A percentile compares a stretch with the other conserved stretches of the same genome.
These are phyloP conservation scores for Oncorhynchus masou DNA, from an alignment of 2,113 vertebrate genomes.

Conservation along the genomic window DNA sequence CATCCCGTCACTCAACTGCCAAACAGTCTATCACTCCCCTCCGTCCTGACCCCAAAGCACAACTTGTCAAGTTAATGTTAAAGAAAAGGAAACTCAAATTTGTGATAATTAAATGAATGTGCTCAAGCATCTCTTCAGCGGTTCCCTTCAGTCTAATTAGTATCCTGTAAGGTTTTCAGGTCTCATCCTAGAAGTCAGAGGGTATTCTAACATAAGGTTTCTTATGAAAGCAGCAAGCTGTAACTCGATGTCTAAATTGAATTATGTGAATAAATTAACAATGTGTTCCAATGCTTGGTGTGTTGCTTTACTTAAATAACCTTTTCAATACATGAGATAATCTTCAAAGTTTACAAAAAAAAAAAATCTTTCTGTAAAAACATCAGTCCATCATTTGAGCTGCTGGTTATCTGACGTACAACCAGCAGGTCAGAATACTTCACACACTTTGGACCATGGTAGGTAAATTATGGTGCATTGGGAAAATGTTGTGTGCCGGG, in stretches of 20 bases:
- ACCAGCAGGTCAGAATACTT: not conserved
- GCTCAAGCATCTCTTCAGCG: conserved; percentile 42
- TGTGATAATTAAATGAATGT: conserved; percentile 61
- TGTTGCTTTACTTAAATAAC: not conserved
- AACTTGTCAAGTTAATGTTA: too few species aligned
- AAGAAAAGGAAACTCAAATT: too few species aligned
- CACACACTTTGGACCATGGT: not conserved
- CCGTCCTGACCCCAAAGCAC: not conserved
- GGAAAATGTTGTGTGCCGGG: too few species aligned
- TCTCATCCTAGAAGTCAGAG: conserved; percentile 54
- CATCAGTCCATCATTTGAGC: conserved; percentile 19
- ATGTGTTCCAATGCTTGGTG: not conserved
- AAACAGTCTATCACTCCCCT: conserved; percentile 10
- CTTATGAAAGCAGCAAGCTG: conserved; percentile 4
- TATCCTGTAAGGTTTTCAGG: conserved; percentile 56
- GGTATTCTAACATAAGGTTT: not conserved
- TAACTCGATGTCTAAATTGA: not conserved
- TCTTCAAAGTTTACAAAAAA: too few species aligned
- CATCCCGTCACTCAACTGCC: not conserved
- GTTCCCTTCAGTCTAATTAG: conserved; percentile 44
- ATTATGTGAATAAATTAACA: not conserved
- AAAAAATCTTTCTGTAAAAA: not conserved
- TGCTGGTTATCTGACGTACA: not conserved
- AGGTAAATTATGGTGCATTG: too few species aligned
- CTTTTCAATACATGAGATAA: not conserved